Conservation (phyloP, 2,797 vertebrate genomes). For the Erethizon dorsatum region DNA sequence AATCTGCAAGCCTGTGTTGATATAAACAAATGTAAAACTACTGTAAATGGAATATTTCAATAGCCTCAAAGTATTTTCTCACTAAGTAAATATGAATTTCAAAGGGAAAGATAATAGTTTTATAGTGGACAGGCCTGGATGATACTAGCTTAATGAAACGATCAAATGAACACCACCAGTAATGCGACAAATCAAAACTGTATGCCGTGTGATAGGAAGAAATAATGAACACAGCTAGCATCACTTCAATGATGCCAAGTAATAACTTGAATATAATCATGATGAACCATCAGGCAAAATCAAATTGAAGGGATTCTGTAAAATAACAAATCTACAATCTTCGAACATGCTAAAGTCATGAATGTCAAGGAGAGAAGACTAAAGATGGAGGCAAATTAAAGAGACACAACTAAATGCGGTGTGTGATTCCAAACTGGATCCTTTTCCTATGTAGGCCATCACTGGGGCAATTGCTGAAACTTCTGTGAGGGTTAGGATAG, state of each 20-base stretch:
- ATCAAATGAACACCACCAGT: neutral
- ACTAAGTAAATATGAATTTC: neutral
- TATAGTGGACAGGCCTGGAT: neutral
- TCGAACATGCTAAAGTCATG: neutral
- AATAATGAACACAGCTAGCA: neutral
- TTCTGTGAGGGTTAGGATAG: neutral
- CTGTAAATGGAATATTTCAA: neutral
- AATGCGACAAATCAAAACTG: neutral
- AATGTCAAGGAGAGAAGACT: slow-evolving; percentile 9
- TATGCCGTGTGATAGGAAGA: neutral
- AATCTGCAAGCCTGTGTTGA: neutral
- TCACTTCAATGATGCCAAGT: neutral
- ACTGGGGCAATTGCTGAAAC: neutral
- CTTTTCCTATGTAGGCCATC: neutral
- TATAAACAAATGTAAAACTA: slow-evolving; percentile 23
- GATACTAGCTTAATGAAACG: slow-evolving; percentile 8
- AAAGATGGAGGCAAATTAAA: neutral
- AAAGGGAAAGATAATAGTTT: neutral
- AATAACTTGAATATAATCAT: neutral
- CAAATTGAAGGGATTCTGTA: neutral
- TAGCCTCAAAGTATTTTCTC: neutral
- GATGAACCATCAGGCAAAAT: slow-evolving; percentile 14
- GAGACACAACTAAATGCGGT: neutral
- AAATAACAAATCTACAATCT: neutral
- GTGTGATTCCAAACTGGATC: neutral